Conservation (phyloP, 2,113 vertebrate species). For the Nasalis larvatus region DNA sequence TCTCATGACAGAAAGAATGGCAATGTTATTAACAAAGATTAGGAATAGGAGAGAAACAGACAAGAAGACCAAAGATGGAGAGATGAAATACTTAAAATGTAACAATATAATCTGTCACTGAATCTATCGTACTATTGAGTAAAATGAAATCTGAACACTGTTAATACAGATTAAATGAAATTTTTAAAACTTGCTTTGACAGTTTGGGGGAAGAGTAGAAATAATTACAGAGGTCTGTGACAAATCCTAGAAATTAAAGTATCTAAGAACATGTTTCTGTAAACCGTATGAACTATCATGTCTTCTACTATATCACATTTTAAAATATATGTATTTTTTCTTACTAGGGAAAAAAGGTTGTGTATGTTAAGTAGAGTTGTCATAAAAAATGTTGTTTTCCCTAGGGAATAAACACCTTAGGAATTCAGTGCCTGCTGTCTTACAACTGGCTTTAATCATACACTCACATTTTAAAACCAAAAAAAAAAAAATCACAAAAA, state of each 20-base stretch:
- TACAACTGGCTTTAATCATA: not conserved
- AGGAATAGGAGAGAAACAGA: not conserved
- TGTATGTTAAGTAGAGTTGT: not conserved
- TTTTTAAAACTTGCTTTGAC: constrained; percentile 28
- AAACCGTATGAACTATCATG: not conserved
- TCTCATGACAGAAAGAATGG: not conserved
- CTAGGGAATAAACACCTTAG: not conserved
- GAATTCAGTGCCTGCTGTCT: not conserved
- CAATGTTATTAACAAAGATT: constrained; percentile 10
- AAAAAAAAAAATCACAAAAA: not conserved
- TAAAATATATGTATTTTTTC: not conserved
- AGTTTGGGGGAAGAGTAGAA: constrained; percentile 5
- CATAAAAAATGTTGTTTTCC: not conserved
- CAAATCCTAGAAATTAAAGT: constrained; percentile 21
- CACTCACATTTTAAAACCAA: not conserved
- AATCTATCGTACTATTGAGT: not conserved
- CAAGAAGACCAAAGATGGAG: not conserved
- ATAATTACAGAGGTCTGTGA: constrained; percentile 37
- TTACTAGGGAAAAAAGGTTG: not conserved
- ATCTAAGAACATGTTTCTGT: constrained; percentile 8
- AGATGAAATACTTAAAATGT: constrained; percentile 8
- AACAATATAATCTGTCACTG: constrained; percentile 19
- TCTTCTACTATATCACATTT: not conserved
- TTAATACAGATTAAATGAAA: constrained; percentile 16
- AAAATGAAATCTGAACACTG: constrained; percentile 32